phyloP scores from a whole-genome alignment of 2,797 vertebrate species.

The Bryconaethiops microstoma region DNA sequence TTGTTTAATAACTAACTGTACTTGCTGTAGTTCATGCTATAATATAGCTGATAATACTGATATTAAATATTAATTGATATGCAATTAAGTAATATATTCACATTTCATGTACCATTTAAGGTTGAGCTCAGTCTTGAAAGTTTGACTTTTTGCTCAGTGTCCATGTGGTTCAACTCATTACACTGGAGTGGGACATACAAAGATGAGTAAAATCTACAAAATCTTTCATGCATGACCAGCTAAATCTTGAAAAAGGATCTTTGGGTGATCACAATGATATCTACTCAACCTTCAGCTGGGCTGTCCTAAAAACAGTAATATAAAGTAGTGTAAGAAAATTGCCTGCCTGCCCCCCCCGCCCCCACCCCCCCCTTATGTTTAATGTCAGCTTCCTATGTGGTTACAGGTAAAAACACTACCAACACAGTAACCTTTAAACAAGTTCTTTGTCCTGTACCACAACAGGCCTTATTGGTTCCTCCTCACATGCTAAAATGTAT shows the following conservation, averaged over 20 bases:
- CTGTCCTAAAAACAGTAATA: background rate
- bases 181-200: background rate
- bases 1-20: conserved; percentile 15
- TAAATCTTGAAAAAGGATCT: background rate
- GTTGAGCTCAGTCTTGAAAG: conserved; percentile 1
- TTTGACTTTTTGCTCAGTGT: background rate
- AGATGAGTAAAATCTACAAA: background rate
- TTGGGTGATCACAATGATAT: background rate
- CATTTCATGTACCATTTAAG: background rate
- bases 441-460: background rate
- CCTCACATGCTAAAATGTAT: background rate
- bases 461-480: conserved; percentile 11
- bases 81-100: conserved; percentile 12
- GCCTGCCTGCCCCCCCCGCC: no score
- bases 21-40: conserved; percentile 7
- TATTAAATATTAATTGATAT: conserved; percentile 45
- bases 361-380: background rate
- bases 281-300: background rate
- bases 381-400: background rate
- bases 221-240: background rate
- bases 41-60: conserved; percentile 64
- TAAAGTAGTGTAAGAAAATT: conserved; percentile 1
- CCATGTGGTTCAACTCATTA: background rate
- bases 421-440: background rate
- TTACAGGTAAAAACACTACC: background rate